A percentile compares a stretch with the other conserved stretches of the same genome.
Conservation (phyloP, 2,113 vertebrate genomes). For the Chamaetylas fuelleborni region DNA sequence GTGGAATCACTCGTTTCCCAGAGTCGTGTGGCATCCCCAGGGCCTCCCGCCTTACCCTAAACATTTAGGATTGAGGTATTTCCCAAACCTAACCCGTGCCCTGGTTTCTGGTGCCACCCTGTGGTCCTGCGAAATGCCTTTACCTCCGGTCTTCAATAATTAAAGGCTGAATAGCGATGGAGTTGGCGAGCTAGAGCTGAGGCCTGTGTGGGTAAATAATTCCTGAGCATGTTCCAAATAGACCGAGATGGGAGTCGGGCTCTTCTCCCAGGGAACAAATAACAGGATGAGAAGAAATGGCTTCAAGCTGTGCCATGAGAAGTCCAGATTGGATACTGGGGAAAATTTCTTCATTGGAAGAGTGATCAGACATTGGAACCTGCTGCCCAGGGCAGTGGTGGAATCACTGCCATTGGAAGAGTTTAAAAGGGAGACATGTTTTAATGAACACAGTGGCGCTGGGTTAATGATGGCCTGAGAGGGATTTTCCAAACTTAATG, state of each 20-base stretch:
- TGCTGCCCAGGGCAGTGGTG: not conserved
- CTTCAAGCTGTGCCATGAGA: not conserved
- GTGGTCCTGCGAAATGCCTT: not conserved
- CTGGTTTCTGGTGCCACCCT: slow-evolving; percentile 22
- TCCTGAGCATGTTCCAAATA: rapidly evolving
- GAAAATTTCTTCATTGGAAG: not conserved
- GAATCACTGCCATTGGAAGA: not conserved
- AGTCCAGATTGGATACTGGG: not conserved
- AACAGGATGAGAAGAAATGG: not conserved
- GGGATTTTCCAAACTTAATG: not conserved
- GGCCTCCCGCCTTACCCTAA: not conserved
- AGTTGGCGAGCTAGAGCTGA: not conserved
- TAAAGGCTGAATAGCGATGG: not conserved
- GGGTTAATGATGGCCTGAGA: not conserved
- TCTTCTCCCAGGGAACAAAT: not conserved
- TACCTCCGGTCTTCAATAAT: rapidly evolving
- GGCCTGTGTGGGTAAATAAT: rapidly evolving
- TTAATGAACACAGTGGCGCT: not conserved
- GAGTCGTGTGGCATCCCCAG: not conserved
- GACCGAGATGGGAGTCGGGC: not conserved
- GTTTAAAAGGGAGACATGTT: not conserved
- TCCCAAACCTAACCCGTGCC: not conserved
- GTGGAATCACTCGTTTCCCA: not conserved
- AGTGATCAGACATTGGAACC: not conserved
- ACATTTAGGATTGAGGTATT: too few species aligned